These are phyloP conservation scores for Chloromyia formosa DNA, from an alignment of 2,888 invertebrate species.

Conservation along the genomic window DNA sequence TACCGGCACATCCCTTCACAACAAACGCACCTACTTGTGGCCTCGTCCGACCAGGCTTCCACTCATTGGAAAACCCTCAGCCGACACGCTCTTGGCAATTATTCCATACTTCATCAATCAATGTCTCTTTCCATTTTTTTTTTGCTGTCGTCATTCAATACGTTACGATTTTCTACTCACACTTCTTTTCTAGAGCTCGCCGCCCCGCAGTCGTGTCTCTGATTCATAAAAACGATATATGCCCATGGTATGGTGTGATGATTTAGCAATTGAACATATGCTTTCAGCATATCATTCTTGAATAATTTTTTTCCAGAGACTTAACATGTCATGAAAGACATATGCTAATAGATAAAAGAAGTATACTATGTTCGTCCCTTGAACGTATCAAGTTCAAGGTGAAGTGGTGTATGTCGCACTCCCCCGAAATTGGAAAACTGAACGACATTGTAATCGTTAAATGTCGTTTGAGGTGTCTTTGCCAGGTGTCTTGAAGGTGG, in stretches of 20 bases:
- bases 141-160: slow-evolving; percentile 20
- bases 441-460: no score
- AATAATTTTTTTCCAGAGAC: not conserved
- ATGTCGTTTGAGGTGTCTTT: no score
- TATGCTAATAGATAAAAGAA: not conserved
- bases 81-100: no score
- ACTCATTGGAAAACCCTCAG: no score
- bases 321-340: not conserved
- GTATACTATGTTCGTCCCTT: not conserved
- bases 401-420: not conserved
- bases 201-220: no score
- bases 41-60: no score
- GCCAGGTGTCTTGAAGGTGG: no score
- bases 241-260: slow-evolving; percentile 11
- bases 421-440: no score
- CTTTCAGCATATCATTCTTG: slow-evolving; percentile 11
- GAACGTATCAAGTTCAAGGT: not conserved
- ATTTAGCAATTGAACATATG: slow-evolving; percentile 39
- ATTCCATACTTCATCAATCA: slow-evolving; percentile 34
- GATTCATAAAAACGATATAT: not conserved
- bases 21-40: no score
- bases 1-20: no score
- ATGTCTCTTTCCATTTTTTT: slow-evolving; percentile 19
- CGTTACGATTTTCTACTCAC: not conserved
- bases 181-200: not conserved